Evolutionary conservation across 1,140 invertebrate species (phyloP).

Genomic region (fruit fly (Drosophila melanogaster)): Release_6_plus_ISO1_MT NT_033777.3:20505001-20505500

Average conservation of each 20-base stretch:
- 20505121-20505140: conserved; percentile 45
- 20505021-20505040: conserved; percentile 63
- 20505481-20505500: conserved; percentile 76
- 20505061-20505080: conserved; percentile 73
- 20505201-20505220: conserved; percentile 63
- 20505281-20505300: conserved; percentile 69
- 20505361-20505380: conserved; percentile 65
- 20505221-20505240: conserved; percentile 67
- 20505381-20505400: conserved; percentile 68
- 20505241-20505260: conserved; percentile 71
- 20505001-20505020: conserved; percentile 70
- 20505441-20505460: conserved; percentile 73
- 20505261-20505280: conserved; percentile 74
- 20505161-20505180: conserved; percentile 44
- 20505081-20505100: conserved; percentile 76
- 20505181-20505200: conserved; percentile 49
- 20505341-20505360: conserved; percentile 68
- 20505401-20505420: conserved; percentile 70
- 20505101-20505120: conserved; percentile 58
- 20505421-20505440: conserved; percentile 73
- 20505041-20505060: conserved; percentile 71
- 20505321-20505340: conserved; percentile 72
- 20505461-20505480: conserved; percentile 64
- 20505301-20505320: conserved; percentile 63
- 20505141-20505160: conserved; percentile 60